Percentiles rank a stretch among this genome's conserved stretches.
Evolutionary conservation across 92 coral and sea anemone genomes (phyloP).

Genomic region (Palythoa grandis): DNA sequence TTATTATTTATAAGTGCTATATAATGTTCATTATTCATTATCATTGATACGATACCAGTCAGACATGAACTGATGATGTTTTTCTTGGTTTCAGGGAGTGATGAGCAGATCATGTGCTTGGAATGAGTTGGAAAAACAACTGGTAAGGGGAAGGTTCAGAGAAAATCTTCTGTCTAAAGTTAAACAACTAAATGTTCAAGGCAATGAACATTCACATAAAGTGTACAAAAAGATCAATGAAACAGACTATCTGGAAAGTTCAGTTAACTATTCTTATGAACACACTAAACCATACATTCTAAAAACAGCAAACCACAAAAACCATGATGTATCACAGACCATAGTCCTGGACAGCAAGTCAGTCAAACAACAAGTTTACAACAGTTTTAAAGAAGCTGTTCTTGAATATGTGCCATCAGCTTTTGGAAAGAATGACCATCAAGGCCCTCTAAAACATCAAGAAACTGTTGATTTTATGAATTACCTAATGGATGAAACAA

Average conservation of each 20-base stretch:
- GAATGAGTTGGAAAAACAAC: slow-evolving; percentile 80
- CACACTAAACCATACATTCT: slow-evolving; percentile 22
- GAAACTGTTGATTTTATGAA: slow-evolving; percentile 81
- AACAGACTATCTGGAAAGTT: not conserved
- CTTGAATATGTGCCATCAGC: slow-evolving; percentile 66
- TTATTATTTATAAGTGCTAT: no score
- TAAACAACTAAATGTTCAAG: slow-evolving; percentile 4
- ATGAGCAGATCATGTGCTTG: slow-evolving; percentile 90
- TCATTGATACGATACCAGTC: no score
- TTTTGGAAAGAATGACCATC: slow-evolving; percentile 44
- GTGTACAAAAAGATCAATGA: not conserved
- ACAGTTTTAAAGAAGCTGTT: slow-evolving; percentile 58
- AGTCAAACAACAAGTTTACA: slow-evolving; percentile 61
- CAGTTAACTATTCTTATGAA: slow-evolving; percentile 11
- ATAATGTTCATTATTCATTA: no score
- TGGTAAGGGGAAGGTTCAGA: slow-evolving; percentile 66
- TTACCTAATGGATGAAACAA: slow-evolving; percentile 85
- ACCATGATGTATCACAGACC: slow-evolving; percentile 55
- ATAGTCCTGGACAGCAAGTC: slow-evolving; percentile 66
- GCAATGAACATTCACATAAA: slow-evolving; percentile 1
- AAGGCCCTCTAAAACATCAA: slow-evolving; percentile 30
- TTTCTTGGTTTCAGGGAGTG: slow-evolving; percentile 74
- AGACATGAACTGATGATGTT: not conserved
- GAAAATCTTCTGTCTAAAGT: slow-evolving; percentile 64
- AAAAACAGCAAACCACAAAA: slow-evolving; percentile 4